These are phyloP conservation scores for Drosophila mimetica DNA, from an alignment of 2,888 invertebrate genomes.

Conservation along the genomic window DNA sequence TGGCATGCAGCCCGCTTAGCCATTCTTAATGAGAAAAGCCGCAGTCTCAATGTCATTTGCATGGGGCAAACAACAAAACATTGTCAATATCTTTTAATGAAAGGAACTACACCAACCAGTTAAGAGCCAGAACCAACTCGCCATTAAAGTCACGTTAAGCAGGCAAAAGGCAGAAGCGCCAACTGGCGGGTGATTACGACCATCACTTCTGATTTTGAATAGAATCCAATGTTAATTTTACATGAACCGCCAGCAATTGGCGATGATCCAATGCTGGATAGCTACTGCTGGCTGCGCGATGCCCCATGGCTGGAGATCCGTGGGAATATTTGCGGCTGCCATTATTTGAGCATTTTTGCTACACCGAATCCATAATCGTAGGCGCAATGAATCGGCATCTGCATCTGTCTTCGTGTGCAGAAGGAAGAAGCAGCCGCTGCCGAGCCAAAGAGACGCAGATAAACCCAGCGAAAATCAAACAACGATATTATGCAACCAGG, in stretches of 20 bases:
- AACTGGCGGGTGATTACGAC: slow-evolving; percentile 56
- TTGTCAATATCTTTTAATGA: slow-evolving; percentile 22
- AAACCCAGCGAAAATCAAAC: slow-evolving; percentile 51
- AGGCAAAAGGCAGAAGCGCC: slow-evolving; percentile 49
- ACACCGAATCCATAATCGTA: slow-evolving; percentile 70
- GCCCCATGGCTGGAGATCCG: slow-evolving; percentile 52
- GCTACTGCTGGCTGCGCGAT: slow-evolving; percentile 49
- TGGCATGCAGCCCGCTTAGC: slow-evolving; percentile 37
- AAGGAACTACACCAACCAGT: slow-evolving; percentile 13
- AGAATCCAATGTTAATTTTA: slow-evolving; percentile 71
- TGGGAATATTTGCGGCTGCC: slow-evolving; percentile 72
- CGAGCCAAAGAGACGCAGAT: slow-evolving; percentile 36
- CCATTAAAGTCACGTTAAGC: slow-evolving; percentile 75
- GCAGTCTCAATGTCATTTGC: slow-evolving; percentile 64
- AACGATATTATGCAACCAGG: slow-evolving; percentile 67
- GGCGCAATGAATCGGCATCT: slow-evolving; percentile 68
- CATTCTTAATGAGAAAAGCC: slow-evolving; percentile 38
- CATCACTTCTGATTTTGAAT: slow-evolving; percentile 69
- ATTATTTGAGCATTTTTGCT: slow-evolving; percentile 74
- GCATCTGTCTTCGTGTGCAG: slow-evolving; percentile 66
- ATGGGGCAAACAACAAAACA: slow-evolving; percentile 7
- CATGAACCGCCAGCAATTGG: slow-evolving; percentile 48
- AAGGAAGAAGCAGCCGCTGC: slow-evolving; percentile 49
- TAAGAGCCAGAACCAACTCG: slow-evolving; percentile 50
- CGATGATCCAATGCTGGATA: slow-evolving; percentile 47